Evolutionary conservation across 2,797 vertebrate species (phyloP), one percentile per base, ranked within the genome.

Genomic region (Simalia tracyae): DNA sequence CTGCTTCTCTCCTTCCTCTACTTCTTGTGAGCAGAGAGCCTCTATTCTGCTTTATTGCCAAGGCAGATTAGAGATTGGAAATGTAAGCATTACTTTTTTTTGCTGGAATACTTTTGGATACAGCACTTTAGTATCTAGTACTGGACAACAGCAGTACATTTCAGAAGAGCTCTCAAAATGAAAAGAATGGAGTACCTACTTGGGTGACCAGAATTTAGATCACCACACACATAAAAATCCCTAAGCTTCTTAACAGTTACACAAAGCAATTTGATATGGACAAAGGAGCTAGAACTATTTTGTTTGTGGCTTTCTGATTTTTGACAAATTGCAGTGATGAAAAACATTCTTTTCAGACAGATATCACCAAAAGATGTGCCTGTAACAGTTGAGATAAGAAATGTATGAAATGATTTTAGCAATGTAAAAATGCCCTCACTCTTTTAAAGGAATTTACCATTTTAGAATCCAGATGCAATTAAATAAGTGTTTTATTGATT

Each of bases 391-490:
- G 1, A 94, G 86, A 92, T 1, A 2, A 2, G 60, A 93, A 54
- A 92, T 28, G 10, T 36, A 24, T 11, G 24, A 54, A 22, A 59
- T 11, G 1, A 7, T 63, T 88, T n/a, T 64, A 28, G 36, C 7
- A 84, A 46, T 56, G 14, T 90, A 86, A 86, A 86, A 36, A 46
- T 89, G 68, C 28, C 12, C 31, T 68, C 15, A 26, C n/a, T 36
- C 4, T 63, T 19, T 95, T 87, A 89, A 24, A 90, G 57, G 68
- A 91, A 88, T 87, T 84, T 84, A 91, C 0, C 59, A 89, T 92
- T 89, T 19, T 86, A 46, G 26, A 94, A 92, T 92, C 31, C 93
- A 88, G 14, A 93, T 85, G 91, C n/a, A 91, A 93, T 93, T 85
- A 12, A 2, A 94, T 84, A 63, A 92, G 68, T 54, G 9, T 2